A percentile compares a stretch with the other conserved stretches of the same genome.
phyloP scores from a whole-genome alignment of 2,888 invertebrate species.

The Cosmia trapezina region DNA sequence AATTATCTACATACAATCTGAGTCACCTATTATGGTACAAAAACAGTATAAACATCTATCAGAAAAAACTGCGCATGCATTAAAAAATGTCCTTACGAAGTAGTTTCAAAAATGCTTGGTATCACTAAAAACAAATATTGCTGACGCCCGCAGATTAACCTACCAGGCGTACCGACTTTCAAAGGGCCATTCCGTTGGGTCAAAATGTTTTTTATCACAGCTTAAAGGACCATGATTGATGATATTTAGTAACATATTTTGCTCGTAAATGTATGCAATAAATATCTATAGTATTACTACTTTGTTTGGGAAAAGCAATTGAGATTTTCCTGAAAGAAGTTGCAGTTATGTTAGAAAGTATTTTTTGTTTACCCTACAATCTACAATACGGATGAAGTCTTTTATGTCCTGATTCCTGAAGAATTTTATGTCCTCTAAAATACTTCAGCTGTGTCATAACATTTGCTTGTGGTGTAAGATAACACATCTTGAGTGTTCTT shows the following conservation, averaged over 20 bases:
- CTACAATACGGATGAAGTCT: background rate
- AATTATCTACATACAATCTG: background rate
- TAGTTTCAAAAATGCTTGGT: slow-evolving; percentile 22
- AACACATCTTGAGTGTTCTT: background rate
- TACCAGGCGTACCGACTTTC: slow-evolving; percentile 22
- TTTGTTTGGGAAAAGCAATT: slow-evolving; percentile 2
- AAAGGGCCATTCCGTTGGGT: background rate
- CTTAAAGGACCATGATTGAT: background rate
- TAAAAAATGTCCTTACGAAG: slow-evolving; percentile 1
- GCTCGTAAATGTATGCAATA: slow-evolving; percentile 1
- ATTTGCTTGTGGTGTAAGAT: slow-evolving; percentile 21
- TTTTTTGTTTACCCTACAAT: background rate
- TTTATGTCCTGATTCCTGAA: too few species aligned
- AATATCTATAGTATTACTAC: background rate
- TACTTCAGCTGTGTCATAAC: slow-evolving; percentile 3
- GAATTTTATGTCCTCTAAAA: background rate
- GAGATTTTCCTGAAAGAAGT: background rate
- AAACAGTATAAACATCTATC: background rate
- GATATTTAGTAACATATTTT: slow-evolving; percentile 13
- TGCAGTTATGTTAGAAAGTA: background rate
- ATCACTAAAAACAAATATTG: slow-evolving; percentile 42
- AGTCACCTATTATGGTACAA: background rate
- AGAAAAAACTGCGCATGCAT: slow-evolving; percentile 1
- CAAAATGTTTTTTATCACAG: slow-evolving; percentile 8
- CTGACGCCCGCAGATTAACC: slow-evolving; percentile 21